Base-by-base conservation (phyloP, 2,888 invertebrate genomes). In the Leucoma salicis region DNA sequence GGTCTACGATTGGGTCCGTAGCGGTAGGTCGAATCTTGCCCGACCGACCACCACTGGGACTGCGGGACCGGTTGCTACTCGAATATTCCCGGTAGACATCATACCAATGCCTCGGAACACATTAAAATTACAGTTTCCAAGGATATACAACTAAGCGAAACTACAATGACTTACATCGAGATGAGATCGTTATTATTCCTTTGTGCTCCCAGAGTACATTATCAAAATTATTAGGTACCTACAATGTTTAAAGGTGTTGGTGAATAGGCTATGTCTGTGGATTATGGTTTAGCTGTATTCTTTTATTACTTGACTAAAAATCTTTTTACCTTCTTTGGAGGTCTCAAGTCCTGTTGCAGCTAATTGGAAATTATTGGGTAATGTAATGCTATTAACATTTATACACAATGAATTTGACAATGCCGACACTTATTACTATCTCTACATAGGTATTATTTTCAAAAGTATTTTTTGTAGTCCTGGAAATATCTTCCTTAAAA, bases 71-170 rank as follows among this genome's bases (percentile, higher is more conserved):
- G 51, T n/a, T 66, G 66, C 63, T 63, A 63, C 73, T 65, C 66
- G 60, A 48, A 57, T 63, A 75, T 74, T 78, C 82, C 78, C 80
- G 57, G 59, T 70, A 66, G 76, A 66, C 71, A 69, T 76, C 71
- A 75, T 73, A 74, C 78, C 75, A 73, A 81, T 74, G 77, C 76
- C 78, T 74, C 73, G 69, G 69, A 84, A 82, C 81, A 83, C 82
- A 87, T 88, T 87, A 86, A 85, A 86, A 85, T 86, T 83, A 85
- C 79, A 83, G 80, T 86, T 83, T 80, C 82, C 79, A 82, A 85
- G 84, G 77, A 78, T 77, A 75, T 62, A 66, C 71, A 71, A 69
- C 71, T 66, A 70, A 64, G 68, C 65, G 69, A 75, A 78, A 78
- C 78, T 77, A 75, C 73, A 74, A 77, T 75, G 78, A 80, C 76